Evolutionary conservation across 2,888 invertebrate genomes (phyloP).

Genomic region (Slavum lentiscoides): DNA sequence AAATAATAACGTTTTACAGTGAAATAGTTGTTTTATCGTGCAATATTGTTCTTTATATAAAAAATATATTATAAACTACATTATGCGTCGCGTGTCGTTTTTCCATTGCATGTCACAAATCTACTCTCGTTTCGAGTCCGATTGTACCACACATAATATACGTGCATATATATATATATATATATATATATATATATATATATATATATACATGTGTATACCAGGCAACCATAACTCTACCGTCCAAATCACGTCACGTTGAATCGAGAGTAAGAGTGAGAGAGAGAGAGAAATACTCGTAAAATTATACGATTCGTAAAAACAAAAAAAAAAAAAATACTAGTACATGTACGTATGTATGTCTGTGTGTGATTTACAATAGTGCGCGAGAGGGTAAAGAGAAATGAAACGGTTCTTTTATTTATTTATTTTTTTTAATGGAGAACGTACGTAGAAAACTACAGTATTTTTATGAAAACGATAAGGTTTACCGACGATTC

Average conservation of each 20-base stretch:
- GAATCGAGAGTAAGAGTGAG: conserved; percentile 34
- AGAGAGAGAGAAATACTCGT: conserved; percentile 5
- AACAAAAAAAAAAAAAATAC: conserved; percentile 33
- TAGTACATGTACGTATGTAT: background rate
- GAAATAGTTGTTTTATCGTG: conserved; percentile 9
- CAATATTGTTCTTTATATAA: conserved; percentile 21
- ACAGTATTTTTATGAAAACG: conserved; percentile 14
- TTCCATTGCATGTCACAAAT: conserved; percentile 47
- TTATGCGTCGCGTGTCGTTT: conserved; percentile 33
- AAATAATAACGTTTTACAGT: background rate
- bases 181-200: background rate
- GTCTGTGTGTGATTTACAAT: conserved; percentile 50
- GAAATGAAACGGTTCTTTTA: background rate
- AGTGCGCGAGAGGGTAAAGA: background rate
- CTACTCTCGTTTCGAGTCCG: conserved; percentile 48
- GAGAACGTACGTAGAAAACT: conserved; percentile 12
- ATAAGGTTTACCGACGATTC: conserved; percentile 33
- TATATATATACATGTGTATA: background rate
- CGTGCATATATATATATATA: too few relatives aligned
- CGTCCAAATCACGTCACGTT: conserved; percentile 38
- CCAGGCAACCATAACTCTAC: conserved; percentile 22
- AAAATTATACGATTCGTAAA: conserved; percentile 51
- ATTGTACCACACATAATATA: background rate
- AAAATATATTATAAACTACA: too few relatives aligned
- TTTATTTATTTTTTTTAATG: background rate